These are phyloP conservation scores for Aromia moschata DNA, from an alignment of 2,888 invertebrate species.

Conservation along the genomic window DNA sequence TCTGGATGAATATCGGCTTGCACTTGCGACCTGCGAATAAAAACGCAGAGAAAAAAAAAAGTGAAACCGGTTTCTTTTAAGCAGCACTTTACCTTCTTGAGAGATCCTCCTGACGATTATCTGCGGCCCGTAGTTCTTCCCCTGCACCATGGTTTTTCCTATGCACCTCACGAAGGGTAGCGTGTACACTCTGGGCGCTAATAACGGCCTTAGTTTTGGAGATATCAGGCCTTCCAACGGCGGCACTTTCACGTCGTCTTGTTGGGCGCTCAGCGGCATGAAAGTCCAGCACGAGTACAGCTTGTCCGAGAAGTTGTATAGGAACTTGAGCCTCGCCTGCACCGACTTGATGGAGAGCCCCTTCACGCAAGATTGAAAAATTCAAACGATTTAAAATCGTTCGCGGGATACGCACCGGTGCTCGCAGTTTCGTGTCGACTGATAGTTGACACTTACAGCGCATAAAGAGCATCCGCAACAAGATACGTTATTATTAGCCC, in stretches of 20 bases:
- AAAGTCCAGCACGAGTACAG: constrained; percentile 69
- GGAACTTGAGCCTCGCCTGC: constrained; percentile 66
- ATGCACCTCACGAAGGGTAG: constrained; percentile 71
- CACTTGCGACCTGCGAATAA: constrained; percentile 64
- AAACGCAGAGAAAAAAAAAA: too few relatives aligned
- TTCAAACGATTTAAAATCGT: too few relatives aligned
- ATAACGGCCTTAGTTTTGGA: constrained; percentile 64
- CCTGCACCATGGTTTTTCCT: constrained; percentile 74
- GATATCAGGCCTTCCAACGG: constrained; percentile 62
- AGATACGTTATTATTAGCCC: too few relatives aligned
- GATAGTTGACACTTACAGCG: too few relatives aligned
- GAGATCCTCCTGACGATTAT: constrained; percentile 70
- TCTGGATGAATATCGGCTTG: constrained; percentile 71
- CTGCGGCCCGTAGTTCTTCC: constrained; percentile 73
- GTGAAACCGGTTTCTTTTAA: too few relatives aligned
- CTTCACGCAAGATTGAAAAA: too few relatives aligned
- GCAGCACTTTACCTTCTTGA: constrained; percentile 68
- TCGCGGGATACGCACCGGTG: too few relatives aligned
- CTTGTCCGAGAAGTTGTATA: constrained; percentile 71
- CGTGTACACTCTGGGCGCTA: constrained; percentile 70
- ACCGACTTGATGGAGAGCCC: constrained; percentile 65
- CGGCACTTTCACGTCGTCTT: constrained; percentile 59
- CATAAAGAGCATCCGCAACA: too few relatives aligned
- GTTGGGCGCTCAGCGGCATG: constrained; percentile 64
- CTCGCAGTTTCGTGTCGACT: too few relatives aligned